Evolutionary conservation across 2,113 vertebrate species (phyloP), one percentile per base, ranked within the genome.

Genomic region (Clinocottus analis): DNA sequence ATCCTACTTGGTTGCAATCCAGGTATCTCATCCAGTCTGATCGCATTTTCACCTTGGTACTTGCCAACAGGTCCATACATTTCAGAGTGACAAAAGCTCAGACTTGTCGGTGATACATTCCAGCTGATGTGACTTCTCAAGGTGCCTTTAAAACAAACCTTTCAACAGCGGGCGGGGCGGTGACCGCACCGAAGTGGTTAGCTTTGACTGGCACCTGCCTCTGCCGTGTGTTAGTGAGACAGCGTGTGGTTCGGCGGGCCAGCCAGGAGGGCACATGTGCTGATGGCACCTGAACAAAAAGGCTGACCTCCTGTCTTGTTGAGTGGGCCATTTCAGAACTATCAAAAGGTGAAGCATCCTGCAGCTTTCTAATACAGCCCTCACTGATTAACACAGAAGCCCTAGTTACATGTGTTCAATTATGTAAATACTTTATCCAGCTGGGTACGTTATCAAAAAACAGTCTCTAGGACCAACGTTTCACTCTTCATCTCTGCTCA

Each of bases 271-370:
- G 45, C 83, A 25, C 88, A 91, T 90, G 88, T 90, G 90, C 82
- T 76, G 82, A 90, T 92, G 92, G 85, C 91, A 92, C 87, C 79
- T 72, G 66, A 82, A 92, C 91, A 91, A 91, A 91, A 33, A 89
- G 82, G 60, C 71, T 73, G 83, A 80, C 67, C 74, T 73, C 41
- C 70, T 79, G 79, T 85, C 78, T 87, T n/a, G 71, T 65, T n/a
- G 51, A 84, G 72, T 69, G 73, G 79, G 61, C 49, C 65, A 23
- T 79, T 83, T 88, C 58, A 78, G 66, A 79, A 16, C 37, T 11
- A 75, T 78, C 85, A 80, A 79, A 68, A 81, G 67, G 80, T 85
- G 72, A 89, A 82, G 77, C 56, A 29, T 27, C 60, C 65, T 43
- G 45, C 83, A 77, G 72, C 77, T 91, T 79, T 85, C 70, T 55